Conservation (phyloP, 2,888 invertebrate species). For the Eilema sororculum region DNA sequence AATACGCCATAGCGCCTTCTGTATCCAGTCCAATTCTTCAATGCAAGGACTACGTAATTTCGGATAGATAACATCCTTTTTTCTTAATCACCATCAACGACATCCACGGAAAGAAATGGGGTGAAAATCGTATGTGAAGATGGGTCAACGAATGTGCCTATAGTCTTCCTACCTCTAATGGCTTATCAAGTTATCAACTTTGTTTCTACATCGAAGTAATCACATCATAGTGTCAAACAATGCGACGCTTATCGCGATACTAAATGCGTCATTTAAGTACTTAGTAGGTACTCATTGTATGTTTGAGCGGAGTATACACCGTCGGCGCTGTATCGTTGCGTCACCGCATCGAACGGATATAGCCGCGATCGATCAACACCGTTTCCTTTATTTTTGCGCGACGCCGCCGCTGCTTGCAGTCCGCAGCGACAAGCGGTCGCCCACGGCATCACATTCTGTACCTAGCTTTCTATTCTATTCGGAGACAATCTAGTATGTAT, state of each 20-base stretch:
- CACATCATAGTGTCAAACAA: conserved; percentile 39
- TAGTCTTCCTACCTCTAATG: no score
- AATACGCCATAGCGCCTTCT: no score
- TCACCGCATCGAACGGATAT: conserved; percentile 73
- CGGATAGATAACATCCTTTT: neutral
- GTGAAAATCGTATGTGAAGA: conserved; percentile 13
- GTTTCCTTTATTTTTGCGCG: conserved; percentile 71
- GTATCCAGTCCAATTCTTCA: no score
- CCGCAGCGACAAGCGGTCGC: conserved; percentile 47
- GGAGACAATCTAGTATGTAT: conserved; percentile 36
- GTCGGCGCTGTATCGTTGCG: conserved; percentile 58
- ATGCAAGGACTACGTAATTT: neutral
- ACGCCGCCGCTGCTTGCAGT: conserved; percentile 45
- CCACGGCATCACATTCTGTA: conserved; percentile 51
- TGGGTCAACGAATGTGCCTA: conserved; percentile 23
- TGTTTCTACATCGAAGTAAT: conserved; percentile 34
- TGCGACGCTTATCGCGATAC: conserved; percentile 45
- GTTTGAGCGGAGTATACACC: conserved; percentile 46
- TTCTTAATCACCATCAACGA: neutral
- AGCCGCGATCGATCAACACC: conserved; percentile 72
- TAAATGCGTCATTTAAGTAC: conserved; percentile 45
- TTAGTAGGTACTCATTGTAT: conserved; percentile 28
- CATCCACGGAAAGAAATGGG: neutral
- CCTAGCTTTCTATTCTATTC: conserved; percentile 57
- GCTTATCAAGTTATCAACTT: conserved; percentile 23